These are phyloP conservation scores for Slavum lentiscoides DNA, from an alignment of 2,888 invertebrate genomes.

Conservation along the genomic window DNA sequence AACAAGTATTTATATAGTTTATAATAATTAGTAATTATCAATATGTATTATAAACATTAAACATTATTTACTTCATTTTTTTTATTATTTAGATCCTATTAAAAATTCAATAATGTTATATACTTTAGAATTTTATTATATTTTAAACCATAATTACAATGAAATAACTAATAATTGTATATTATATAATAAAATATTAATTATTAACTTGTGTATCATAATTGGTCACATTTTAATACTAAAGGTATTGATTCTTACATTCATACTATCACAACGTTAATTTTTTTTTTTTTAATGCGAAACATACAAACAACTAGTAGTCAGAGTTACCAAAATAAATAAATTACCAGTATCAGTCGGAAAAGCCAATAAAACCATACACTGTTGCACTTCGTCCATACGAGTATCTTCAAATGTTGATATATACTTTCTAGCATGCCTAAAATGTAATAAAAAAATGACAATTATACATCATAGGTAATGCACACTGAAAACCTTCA, in stretches of 20 bases:
- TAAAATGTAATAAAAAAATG: slow-evolving; percentile 55
- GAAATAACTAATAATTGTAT: not conserved
- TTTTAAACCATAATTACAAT: not conserved
- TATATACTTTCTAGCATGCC: slow-evolving; percentile 92
- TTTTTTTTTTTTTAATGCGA: not conserved
- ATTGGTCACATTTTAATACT: too few species aligned
- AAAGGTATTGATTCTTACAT: too few species aligned
- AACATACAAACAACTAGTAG: not conserved
- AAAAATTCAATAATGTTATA: too few species aligned
- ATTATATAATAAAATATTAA: not conserved
- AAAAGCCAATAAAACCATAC: slow-evolving; percentile 94
- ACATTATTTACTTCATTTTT: too few species aligned
- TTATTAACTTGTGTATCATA: too few species aligned
- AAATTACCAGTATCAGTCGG: slow-evolving; percentile 74
- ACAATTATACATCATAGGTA: not conserved
- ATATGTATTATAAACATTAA: too few species aligned
- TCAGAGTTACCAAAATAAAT: not conserved
- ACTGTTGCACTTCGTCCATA: slow-evolving; percentile 83
- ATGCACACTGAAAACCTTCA: not conserved
- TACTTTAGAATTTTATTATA: not conserved
- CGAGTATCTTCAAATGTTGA: slow-evolving; percentile 85
- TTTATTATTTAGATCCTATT: too few species aligned
- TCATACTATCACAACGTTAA: not conserved
- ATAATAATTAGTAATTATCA: too few species aligned
- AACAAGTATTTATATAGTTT: too few species aligned